Evolutionary conservation across 2,888 invertebrate species (phyloP), one percentile per base, ranked within the genome.

Genomic region (Tanaodytes sp.): DNA sequence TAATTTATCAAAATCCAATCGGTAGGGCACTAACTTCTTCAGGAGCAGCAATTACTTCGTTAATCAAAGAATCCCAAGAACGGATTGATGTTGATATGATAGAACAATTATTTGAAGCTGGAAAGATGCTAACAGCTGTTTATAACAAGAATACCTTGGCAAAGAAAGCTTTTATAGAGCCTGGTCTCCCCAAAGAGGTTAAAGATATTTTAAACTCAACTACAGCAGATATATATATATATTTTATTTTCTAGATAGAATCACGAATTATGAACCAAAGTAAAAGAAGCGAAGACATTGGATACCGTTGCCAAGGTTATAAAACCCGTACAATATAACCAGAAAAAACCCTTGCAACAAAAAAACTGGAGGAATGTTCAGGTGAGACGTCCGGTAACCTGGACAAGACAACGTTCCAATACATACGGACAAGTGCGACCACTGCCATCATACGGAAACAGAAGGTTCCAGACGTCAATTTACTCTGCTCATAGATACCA

Each of bases 351-450:
- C 9, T 8, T 27, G 9, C 52, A 52, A n/a, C 14, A 8, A 52
- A 52, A 52, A 40, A 55, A 55, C 55, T 43, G 55, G 43, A 55
- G 18, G 14, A 31, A 16, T 23, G 33, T 16, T n/a, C 43, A 55
- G 55, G 43, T 14, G 23, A 43, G 40, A 43, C 43, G 43, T 42
- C 36, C 36, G 31, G 12, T 43, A 11, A 55, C 42, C 55, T 55
- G 43, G 55, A 15, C 33, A 31, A 55, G 18, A 23, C 11, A 23
- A 33, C 20, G 12, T 55, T 31, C 12, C 16, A 33, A 18, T 48
- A 48, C 33, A 33, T 33, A 12, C 46, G 46, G 46, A 48, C 33
- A 48, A 31, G 46, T 11, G 30, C 30, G 11, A 46, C 31, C 2
- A 46, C 46, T 12, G 46, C 46, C n/a, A 46, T 27, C 9, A 23